Conservation (phyloP, 1,140 invertebrate genomes). For the Acromyrmex heyeri region DNA sequence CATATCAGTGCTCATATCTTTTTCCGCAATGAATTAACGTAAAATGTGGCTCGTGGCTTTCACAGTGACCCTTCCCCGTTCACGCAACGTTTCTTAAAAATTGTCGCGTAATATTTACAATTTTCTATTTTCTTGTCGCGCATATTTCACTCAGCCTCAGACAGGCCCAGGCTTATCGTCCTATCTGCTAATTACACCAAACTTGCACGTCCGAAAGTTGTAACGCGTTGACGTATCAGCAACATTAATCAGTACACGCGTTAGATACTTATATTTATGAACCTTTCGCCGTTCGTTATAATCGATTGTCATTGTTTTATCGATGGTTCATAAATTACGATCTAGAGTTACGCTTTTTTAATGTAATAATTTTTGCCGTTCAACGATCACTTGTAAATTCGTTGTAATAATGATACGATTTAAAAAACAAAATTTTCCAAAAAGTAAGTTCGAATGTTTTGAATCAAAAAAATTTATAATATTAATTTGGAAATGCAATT, state of each 20-base stretch:
- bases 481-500: no score
- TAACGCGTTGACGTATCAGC: conserved; percentile 42
- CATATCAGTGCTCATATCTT: neutral
- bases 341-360: neutral
- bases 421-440: no score
- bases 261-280: neutral
- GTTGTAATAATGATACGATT: no score
- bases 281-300: conserved; percentile 2
- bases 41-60: neutral
- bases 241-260: neutral
- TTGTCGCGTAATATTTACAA: conserved; percentile 33
- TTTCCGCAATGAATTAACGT: conserved; percentile 5
- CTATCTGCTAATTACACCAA: conserved; percentile 62
- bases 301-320: neutral
- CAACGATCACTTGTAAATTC: no score
- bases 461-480: no score
- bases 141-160: conserved; percentile 25
- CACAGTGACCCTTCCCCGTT: conserved; percentile 1
- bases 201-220: conserved; percentile 54
- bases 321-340: conserved; percentile 10
- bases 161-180: conserved; percentile 57
- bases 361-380: neutral
- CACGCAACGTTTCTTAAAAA: conserved; percentile 3
- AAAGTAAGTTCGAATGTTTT: no score
- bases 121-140: conserved; percentile 23